phyloP scores from a whole-genome alignment of 1,140 invertebrate species.

The Aphidius ervi region DNA sequence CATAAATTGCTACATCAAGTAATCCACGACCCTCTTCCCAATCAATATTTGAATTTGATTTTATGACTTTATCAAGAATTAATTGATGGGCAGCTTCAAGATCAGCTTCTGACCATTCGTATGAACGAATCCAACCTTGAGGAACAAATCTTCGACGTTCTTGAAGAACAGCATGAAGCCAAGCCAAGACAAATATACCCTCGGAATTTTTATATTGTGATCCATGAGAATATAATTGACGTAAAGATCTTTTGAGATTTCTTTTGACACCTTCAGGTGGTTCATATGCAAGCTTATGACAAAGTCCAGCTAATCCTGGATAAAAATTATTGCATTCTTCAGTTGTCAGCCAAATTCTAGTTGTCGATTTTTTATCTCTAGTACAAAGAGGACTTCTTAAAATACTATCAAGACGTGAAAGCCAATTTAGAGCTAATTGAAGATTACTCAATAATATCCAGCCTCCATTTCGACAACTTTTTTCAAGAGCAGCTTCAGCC shows the following conservation, averaged over 20 bases:
- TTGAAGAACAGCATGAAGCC: slow-evolving; percentile 83
- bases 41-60: slow-evolving; percentile 35
- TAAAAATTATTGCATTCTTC: slow-evolving; percentile 67
- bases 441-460: slow-evolving; percentile 87
- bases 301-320: slow-evolving; percentile 62
- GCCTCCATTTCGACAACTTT: slow-evolving; percentile 55
- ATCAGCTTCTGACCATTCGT: slow-evolving; percentile 86
- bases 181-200: slow-evolving; percentile 68
- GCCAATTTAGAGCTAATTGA: slow-evolving; percentile 77
- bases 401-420: slow-evolving; percentile 64
- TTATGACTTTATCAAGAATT: slow-evolving; percentile 56
- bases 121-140: slow-evolving; percentile 55
- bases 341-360: slow-evolving; percentile 74
- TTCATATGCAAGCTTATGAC: slow-evolving; percentile 84
- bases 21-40: slow-evolving; percentile 81
- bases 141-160: slow-evolving; percentile 68
- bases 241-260: slow-evolving; percentile 54
- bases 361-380: slow-evolving; percentile 55
- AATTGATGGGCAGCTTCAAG: slow-evolving; percentile 73
- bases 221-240: slow-evolving; percentile 41
- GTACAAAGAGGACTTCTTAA: slow-evolving; percentile 63
- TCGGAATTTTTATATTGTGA: slow-evolving; percentile 39
- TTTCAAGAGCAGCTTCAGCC: slow-evolving; percentile 60
- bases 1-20: slow-evolving; percentile 80
- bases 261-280: slow-evolving; percentile 63